Base-by-base conservation (phyloP, 2,113 vertebrate genomes). In the Cavia porcellus region DNA sequence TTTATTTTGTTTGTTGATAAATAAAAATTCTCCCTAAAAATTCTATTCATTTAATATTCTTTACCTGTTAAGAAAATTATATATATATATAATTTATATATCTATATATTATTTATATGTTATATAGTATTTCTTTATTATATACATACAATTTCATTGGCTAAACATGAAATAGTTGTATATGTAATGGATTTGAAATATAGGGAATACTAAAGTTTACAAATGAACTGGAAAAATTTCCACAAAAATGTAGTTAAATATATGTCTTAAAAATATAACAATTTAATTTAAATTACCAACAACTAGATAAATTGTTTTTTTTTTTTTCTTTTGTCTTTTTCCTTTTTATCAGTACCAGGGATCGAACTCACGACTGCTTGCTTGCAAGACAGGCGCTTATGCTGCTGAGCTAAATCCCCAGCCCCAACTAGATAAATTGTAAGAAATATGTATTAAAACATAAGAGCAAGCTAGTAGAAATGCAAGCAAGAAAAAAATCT, bases 1-100 rank as follows among this genome's bases (percentile, higher is more conserved):
- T 89, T 90, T 25, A 12, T n/a, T 85, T 75, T 88, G 32, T 77
- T 93, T 81, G 72, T 52, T 95, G 42, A 86, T 64, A 55, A 75
- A 12, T 24, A 15, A 89, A 90, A 92, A 38, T 30, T 89, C 24
- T 45, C 5, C 3, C 50, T 85, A n/a, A n/a, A n/a, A n/a, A 13
- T 68, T 89, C 42, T 84, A 1, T 38, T 55, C 42, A 50, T 62
- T 83, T 95, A 9, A 82, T 91, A 74, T 35, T n/a, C 5, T 15
- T 90, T 50, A 68, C 30, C 75, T 19, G 4, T 1, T 83, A 47
- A 5, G 20, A 83, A 84, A 47, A 38, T 35, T 55, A 32, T 32
- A 35, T 35, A 19, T 35, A 19, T 35, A 35, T 80, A 13, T 77
- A 28, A 57, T 57, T 19, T 57, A 57, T 57, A 57, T 57, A 57